Percentiles rank a stretch among this genome's conserved stretches.
Evolutionary conservation across 2,888 invertebrate genomes (phyloP).

Genomic region (Limnephilus marmoratus): DNA sequence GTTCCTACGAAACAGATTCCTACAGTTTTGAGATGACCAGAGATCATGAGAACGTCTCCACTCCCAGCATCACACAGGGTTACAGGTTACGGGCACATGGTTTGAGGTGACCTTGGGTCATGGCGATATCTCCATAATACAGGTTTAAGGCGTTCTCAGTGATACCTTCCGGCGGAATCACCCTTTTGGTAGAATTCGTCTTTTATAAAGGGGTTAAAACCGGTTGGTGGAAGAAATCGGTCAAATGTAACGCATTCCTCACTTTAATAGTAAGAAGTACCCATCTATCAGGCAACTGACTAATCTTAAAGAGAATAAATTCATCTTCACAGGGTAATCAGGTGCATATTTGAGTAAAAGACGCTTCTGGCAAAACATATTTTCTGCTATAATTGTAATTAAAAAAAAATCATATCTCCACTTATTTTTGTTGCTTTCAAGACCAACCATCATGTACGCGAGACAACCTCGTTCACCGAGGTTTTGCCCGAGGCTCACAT

Average conservation of each 20-base stretch:
- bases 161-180: neutral
- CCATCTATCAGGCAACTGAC: neutral
- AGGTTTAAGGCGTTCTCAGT: neutral
- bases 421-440: too few species aligned
- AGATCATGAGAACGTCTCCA: slow-evolving; percentile 50
- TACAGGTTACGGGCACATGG: slow-evolving; percentile 51
- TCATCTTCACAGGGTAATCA: neutral
- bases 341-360: neutral
- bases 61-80: slow-evolving; percentile 61
- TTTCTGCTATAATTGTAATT: neutral
- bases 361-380: neutral
- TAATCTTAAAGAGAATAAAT: neutral
- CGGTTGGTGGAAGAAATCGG: neutral
- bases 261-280: neutral
- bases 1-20: neutral
- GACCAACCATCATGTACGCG: too few species aligned
- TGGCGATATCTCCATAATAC: neutral
- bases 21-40: neutral
- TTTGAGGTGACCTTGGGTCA: slow-evolving; percentile 35
- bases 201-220: slow-evolving; percentile 27
- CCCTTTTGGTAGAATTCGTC: neutral
- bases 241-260: neutral
- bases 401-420: too few species aligned
- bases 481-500: too few species aligned
- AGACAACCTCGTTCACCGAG: too few species aligned